A percentile compares a stretch with the other conserved stretches of the same genome.
These are phyloP conservation scores for Erebia ligea DNA, from an alignment of 2,888 invertebrate genomes.

Conservation along the genomic window DNA sequence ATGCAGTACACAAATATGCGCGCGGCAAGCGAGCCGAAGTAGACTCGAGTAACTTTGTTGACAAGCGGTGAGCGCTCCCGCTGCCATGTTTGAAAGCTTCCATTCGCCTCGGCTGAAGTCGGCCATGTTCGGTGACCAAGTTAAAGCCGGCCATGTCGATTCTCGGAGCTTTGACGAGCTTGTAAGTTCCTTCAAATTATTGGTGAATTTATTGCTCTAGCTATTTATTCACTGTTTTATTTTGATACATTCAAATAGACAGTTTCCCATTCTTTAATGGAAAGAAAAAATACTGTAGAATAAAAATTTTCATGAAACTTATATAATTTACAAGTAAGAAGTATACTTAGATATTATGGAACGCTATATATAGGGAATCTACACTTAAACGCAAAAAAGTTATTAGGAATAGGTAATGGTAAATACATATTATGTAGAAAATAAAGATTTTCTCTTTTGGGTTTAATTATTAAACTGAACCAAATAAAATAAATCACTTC, in stretches of 20 bases:
- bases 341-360: no score
- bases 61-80: constrained; percentile 70
- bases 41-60: constrained; percentile 73
- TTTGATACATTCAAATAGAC: neutral
- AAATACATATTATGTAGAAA: neutral
- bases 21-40: constrained; percentile 60
- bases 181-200: no score
- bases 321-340: no score
- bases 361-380: no score
- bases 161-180: constrained; percentile 16
- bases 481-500: no score
- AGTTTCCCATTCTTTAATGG: neutral
- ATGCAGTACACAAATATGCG: constrained; percentile 48
- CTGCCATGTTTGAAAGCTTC: constrained; percentile 73
- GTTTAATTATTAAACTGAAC: neutral
- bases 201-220: no score
- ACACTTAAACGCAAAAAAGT: no score
- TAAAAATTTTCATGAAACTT: no score
- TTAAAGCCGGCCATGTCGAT: constrained; percentile 2
- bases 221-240: neutral
- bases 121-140: constrained; percentile 42
- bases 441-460: neutral
- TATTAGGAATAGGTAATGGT: no score
- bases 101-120: constrained; percentile 61
- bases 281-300: no score